Evolutionary conservation across 2,797 vertebrate species (phyloP).

Genomic region (Notolabrus celidotus): DNA sequence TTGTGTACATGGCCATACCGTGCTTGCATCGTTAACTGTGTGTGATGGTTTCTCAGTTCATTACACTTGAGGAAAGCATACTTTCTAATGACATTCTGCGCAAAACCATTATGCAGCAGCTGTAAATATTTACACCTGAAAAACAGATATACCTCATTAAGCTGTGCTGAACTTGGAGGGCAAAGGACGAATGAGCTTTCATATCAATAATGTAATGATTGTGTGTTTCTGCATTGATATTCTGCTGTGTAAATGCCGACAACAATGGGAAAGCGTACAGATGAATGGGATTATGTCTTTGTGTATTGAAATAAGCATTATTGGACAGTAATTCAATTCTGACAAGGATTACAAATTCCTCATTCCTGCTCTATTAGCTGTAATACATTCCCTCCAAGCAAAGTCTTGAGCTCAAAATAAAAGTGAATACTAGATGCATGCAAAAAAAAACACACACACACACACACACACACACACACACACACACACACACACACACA

Average conservation of each 20-base stretch:
- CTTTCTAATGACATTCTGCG: conserved; percentile 57
- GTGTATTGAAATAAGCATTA: conserved; percentile 77
- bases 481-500: conserved; percentile 7
- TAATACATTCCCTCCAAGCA: conserved; percentile 59
- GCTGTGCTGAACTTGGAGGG: conserved; percentile 60
- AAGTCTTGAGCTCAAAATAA: conserved; percentile 44
- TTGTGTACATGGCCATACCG: conserved; percentile 62
- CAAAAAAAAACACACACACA: conserved; percentile 11
- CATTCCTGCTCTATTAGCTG: conserved; percentile 71
- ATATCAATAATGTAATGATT: conserved; percentile 67
- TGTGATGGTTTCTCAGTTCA: conserved; percentile 65
- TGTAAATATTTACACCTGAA: conserved; percentile 75
- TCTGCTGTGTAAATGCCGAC: conserved; percentile 52
- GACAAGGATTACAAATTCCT: conserved; percentile 74
- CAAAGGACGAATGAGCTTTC: conserved; percentile 67
- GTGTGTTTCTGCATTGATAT: conserved; percentile 64
- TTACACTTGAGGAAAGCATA: conserved; percentile 68
- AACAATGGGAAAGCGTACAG: conserved; percentile 64
- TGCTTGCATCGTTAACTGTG: conserved; percentile 63
- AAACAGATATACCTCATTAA: conserved; percentile 67
- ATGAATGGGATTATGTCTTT: conserved; percentile 78
- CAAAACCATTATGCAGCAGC: conserved; percentile 62
- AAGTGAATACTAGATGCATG: conserved; percentile 48
- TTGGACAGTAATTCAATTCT: conserved; percentile 80
- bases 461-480: conserved; percentile 18